Evolutionary conservation across 1,140 invertebrate genomes (phyloP).

Genomic region (Prorops nasuta): DNA sequence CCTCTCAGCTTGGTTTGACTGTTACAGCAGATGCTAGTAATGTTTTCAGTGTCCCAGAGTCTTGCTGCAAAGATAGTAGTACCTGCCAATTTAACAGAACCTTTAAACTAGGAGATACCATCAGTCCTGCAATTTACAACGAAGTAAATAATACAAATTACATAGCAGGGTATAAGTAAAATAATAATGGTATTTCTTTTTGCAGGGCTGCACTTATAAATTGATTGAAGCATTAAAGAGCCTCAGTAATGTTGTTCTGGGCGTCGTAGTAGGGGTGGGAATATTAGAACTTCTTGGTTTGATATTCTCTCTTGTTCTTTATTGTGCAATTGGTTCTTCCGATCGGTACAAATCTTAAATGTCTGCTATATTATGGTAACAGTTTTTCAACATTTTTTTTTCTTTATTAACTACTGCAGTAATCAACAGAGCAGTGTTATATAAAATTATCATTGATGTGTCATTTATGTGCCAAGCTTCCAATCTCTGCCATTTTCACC

Average conservation of each 20-base stretch:
- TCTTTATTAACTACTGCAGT: not conserved
- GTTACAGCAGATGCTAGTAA: conserved; percentile 36
- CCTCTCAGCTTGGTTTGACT: conserved; percentile 33
- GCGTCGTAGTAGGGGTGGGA: conserved; percentile 64
- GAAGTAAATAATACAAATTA: conserved; percentile 59
- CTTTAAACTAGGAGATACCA: conserved; percentile 52
- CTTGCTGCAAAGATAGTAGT: conserved; percentile 60
- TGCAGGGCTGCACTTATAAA: conserved; percentile 72
- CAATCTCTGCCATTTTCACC: not conserved
- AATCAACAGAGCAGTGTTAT: not conserved
- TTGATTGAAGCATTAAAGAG: conserved; percentile 63
- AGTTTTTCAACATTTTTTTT: not conserved
- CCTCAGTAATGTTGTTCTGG: conserved; percentile 65
- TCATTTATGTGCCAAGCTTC: not conserved
- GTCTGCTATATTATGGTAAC: not conserved
- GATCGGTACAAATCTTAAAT: conserved; percentile 71
- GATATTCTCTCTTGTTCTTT: conserved; percentile 75
- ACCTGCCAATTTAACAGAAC: conserved; percentile 55
- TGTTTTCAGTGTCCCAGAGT: conserved; percentile 60
- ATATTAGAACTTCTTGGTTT: conserved; percentile 72
- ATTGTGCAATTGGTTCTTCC: conserved; percentile 69
- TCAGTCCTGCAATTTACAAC: conserved; percentile 57
- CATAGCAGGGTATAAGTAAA: no score
- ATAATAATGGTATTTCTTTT: conserved; percentile 17
- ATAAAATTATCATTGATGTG: not conserved